Conservation (phyloP, 2,888 invertebrate genomes). For the Theretra japonica region DNA sequence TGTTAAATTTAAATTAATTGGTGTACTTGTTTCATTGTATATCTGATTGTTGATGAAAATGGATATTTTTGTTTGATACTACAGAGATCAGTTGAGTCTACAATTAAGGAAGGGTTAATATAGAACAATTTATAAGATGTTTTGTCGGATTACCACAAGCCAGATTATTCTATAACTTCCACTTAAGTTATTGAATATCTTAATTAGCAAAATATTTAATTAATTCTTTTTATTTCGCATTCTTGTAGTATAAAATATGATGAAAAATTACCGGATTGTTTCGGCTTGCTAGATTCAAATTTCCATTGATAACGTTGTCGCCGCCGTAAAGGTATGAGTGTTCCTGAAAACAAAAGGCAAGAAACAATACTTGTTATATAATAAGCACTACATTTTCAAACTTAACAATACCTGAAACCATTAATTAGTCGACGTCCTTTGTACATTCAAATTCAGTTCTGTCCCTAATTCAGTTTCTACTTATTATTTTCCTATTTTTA, state of each 20-base stretch:
- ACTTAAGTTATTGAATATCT: too few relatives aligned
- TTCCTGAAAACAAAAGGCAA: neutral
- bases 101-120: too few relatives aligned
- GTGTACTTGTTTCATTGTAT: neutral
- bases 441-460: too few relatives aligned
- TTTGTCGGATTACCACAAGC: too few relatives aligned
- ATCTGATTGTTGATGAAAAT: neutral
- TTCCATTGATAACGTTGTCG: neutral
- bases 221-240: neutral
- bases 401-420: neutral
- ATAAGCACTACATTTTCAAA: neutral
- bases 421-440: neutral
- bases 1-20: neutral
- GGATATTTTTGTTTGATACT: neutral
- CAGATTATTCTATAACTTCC: too few relatives aligned
- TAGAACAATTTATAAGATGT: too few relatives aligned
- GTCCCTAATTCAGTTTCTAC: too few relatives aligned
- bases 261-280: constrained; percentile 7
- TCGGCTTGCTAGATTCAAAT: neutral
- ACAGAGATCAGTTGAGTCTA: too few relatives aligned
- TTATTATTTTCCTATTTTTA: too few relatives aligned
- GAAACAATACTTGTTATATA: neutral
- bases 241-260: neutral
- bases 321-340: neutral
- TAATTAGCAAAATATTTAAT: neutral